Percentiles rank a stretch among this genome's conserved stretches.
phyloP scores from a whole-genome alignment of 2,797 vertebrate genomes.

The Dromococcyx pavoninus region DNA sequence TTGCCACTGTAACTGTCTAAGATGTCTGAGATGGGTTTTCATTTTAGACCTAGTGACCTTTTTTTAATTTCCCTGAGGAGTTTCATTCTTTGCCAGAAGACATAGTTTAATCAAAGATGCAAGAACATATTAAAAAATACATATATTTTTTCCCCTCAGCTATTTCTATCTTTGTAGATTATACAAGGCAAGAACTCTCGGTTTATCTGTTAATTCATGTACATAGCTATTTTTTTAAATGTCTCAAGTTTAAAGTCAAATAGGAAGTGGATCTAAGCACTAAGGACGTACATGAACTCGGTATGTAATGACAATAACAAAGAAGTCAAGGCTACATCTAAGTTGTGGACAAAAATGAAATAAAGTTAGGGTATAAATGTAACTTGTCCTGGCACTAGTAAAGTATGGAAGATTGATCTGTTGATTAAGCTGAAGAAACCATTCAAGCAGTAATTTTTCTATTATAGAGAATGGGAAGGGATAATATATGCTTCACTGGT shows the following conservation, averaged over 20 bases:
- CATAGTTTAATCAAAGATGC: not conserved
- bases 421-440: conserved; percentile 27
- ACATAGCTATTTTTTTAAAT: not conserved
- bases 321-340: not conserved
- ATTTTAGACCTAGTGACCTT: not conserved
- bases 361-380: not conserved
- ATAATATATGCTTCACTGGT: not conserved
- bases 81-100: not conserved
- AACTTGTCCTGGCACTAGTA: not conserved
- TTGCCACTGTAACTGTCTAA: not conserved
- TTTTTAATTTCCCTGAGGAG: not conserved
- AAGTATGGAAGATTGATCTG: conserved; percentile 5
- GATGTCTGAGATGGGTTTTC: not conserved
- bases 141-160: not conserved
- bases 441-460: conserved; percentile 31
- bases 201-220: not conserved
- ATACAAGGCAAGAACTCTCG: not conserved
- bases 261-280: not conserved
- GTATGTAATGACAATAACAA: not conserved
- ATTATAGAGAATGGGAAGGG: not conserved
- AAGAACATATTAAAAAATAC: not conserved
- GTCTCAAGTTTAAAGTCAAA: not conserved
- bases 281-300: not conserved
- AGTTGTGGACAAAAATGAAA: not conserved
- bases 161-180: not conserved